Percentiles rank a stretch among this genome's conserved stretches.
Evolutionary conservation across 2,113 vertebrate genomes (phyloP).

Genomic region (Microcebus ravelobensis): DNA sequence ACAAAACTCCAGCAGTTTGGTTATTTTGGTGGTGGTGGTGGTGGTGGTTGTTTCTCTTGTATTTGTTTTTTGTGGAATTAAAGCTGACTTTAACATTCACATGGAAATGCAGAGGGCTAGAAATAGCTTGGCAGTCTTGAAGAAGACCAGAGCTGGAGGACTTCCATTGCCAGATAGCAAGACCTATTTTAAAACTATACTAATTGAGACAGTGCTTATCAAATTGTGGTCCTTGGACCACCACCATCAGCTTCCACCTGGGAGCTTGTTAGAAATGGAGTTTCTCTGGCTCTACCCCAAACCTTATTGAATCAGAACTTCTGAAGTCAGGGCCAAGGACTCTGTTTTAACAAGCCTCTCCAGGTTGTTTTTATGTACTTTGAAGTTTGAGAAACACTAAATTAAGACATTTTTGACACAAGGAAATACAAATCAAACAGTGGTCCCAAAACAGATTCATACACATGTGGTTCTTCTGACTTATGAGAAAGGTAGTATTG

Average conservation of each 20-base stretch:
- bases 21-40: background rate
- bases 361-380: background rate
- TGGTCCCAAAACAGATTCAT: background rate
- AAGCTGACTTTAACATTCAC: background rate
- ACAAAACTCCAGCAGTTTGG: background rate
- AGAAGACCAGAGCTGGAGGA: background rate
- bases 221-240: background rate
- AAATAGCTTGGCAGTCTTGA: background rate
- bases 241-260: background rate
- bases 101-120: background rate
- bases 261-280: background rate
- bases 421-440: background rate
- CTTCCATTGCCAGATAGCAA: background rate
- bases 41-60: background rate
- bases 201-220: background rate
- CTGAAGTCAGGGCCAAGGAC: background rate
- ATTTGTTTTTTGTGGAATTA: background rate
- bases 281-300: background rate
- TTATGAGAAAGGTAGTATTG: background rate
- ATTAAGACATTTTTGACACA: slow-evolving; percentile 26
- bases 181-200: background rate
- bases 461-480: background rate
- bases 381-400: background rate
- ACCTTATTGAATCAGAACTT: background rate
- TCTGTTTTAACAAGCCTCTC: background rate